Evolutionary conservation across 2,797 vertebrate species (phyloP).

Genomic region (Syncerus caffer): DNA sequence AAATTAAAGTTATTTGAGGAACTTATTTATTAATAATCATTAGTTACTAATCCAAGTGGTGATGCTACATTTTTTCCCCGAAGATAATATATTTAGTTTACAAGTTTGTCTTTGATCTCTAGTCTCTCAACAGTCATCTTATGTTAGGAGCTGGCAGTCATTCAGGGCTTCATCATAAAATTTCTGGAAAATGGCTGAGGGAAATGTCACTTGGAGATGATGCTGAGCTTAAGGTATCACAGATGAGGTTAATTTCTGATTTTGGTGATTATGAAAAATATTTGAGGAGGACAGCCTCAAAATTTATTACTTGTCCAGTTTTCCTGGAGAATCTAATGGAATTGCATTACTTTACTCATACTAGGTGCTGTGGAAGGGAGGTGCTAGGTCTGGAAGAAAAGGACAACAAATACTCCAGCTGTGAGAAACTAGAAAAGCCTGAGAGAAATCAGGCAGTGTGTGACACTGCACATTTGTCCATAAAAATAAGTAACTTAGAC

Average conservation of each 20-base stretch:
- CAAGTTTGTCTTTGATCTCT: not conserved
- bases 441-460: not conserved
- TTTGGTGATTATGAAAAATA: not conserved
- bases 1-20: not conserved
- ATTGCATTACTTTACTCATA: not conserved
- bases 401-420: not conserved
- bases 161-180: not conserved
- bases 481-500: not conserved
- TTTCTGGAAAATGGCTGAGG: not conserved
- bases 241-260: not conserved
- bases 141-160: not conserved
- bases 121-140: not conserved
- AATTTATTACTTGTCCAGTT: not conserved
- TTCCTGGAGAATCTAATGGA: not conserved
- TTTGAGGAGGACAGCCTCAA: not conserved
- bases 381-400: not conserved
- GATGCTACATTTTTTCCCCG: not conserved
- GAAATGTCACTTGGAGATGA: not conserved
- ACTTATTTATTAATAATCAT: not conserved
- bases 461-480: not conserved
- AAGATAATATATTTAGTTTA: not conserved
- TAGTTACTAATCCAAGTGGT: not conserved
- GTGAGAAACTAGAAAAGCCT: not conserved
- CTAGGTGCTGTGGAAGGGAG: not conserved
- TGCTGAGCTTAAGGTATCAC: not conserved